A percentile compares a stretch with the other conserved stretches of the same genome.
These are phyloP conservation scores for Scrobipalpa atriplicella DNA, from an alignment of 2,888 invertebrate genomes.

Conservation along the genomic window DNA sequence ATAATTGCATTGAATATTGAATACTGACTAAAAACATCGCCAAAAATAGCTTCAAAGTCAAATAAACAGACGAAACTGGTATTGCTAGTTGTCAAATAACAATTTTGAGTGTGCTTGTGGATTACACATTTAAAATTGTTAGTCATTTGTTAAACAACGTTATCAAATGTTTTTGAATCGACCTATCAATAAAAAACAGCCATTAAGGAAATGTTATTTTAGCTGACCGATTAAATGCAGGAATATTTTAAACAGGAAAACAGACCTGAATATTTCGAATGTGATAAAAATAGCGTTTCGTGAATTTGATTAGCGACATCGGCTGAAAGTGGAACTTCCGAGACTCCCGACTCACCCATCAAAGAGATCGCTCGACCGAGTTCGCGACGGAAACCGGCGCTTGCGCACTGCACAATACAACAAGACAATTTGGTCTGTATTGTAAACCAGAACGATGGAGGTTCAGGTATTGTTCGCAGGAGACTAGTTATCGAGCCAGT, in stretches of 20 bases:
- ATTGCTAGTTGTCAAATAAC: not conserved
- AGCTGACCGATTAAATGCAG: conserved; percentile 9
- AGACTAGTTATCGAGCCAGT: conserved; percentile 49
- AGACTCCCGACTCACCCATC: conserved; percentile 59
- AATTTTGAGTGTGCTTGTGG: not conserved
- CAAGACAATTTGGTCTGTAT: conserved; percentile 43
- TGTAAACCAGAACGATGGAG: conserved; percentile 47
- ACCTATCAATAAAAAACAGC: conserved; percentile 8
- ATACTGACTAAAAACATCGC: conserved; percentile 41
- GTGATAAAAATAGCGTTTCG: conserved; percentile 8
- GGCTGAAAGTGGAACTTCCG: conserved; percentile 15
- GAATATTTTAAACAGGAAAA: conserved; percentile 8
- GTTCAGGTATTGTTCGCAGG: conserved; percentile 49
- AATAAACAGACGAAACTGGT: conserved; percentile 35
- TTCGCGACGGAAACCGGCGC: conserved; percentile 52
- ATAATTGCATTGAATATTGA: conserved; percentile 18
- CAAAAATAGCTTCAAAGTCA: conserved; percentile 51
- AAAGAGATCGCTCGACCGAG: conserved; percentile 52
- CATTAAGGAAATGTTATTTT: not conserved
- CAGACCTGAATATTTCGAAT: not conserved
- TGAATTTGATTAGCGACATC: conserved; percentile 41
- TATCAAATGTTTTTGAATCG: not conserved
- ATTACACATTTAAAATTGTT: not conserved
- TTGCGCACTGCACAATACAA: conserved; percentile 39
- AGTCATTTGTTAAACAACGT: not conserved